These are phyloP conservation scores for Aleiodes leptofemur DNA, from an alignment of 2,888 invertebrate genomes.

Conservation along the genomic window DNA sequence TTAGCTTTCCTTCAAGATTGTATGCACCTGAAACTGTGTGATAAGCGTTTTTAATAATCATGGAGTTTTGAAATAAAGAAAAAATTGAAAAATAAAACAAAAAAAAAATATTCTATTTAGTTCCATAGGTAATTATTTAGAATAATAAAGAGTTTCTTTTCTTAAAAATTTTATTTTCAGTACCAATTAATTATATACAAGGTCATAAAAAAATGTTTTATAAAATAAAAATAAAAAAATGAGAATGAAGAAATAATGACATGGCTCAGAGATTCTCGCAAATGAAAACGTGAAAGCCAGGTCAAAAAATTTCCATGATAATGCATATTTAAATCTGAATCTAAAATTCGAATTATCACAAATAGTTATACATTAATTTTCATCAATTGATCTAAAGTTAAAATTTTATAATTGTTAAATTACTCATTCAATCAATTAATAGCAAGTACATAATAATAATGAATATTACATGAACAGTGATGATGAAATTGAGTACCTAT, in stretches of 20 bases:
- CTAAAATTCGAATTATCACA: slow-evolving; percentile 18
- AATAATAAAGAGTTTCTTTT: neutral
- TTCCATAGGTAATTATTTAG: no score
- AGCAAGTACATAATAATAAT: slow-evolving; percentile 25
- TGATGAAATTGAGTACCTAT: slow-evolving; percentile 22
- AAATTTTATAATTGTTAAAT: slow-evolving; percentile 21
- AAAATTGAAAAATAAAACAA: neutral
- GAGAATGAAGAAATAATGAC: slow-evolving; percentile 12
- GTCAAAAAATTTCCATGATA: slow-evolving; percentile 2
- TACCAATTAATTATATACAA: slow-evolving; percentile 19
- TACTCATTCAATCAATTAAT: slow-evolving; percentile 49
- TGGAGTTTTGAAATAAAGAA: neutral
- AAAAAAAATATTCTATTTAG: no score
- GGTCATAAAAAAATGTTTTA: neutral
- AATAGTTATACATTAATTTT: slow-evolving; percentile 26
- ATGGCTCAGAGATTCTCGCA: slow-evolving; percentile 19
- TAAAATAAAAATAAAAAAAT: neutral
- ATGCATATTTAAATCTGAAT: neutral
- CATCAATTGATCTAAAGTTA: neutral
- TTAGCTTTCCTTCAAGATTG: neutral
- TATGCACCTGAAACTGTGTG: slow-evolving; percentile 9
- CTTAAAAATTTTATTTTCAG: slow-evolving; percentile 14
- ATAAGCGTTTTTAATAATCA: neutral
- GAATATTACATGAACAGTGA: slow-evolving; percentile 11
- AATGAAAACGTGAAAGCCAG: slow-evolving; percentile 20